phyloP scores from a whole-genome alignment of 2,113 vertebrate species.

The Peromyscus californicus region DNA sequence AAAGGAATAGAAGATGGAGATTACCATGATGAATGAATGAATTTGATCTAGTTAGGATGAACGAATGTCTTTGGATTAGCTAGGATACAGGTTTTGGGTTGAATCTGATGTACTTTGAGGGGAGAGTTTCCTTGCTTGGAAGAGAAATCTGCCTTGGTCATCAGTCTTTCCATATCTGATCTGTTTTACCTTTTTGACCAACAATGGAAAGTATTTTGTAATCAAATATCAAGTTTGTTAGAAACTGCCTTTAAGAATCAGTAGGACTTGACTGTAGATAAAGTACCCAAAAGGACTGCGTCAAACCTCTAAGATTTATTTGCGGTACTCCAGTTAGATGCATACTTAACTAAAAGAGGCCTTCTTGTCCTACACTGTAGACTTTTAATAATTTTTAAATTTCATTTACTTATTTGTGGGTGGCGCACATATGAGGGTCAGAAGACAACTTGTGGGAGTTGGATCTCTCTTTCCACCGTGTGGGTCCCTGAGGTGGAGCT shows the following conservation, averaged over 20 bases:
- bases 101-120: not conserved
- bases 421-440: not conserved
- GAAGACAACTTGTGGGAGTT: not conserved
- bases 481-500: not conserved
- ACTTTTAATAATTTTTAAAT: not conserved
- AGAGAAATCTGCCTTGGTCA: not conserved
- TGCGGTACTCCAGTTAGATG: not conserved
- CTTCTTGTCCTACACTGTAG: not conserved
- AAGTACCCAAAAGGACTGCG: not conserved
- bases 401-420: not conserved
- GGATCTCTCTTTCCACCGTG: not conserved
- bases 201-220: not conserved
- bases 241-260: constrained; percentile 27
- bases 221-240: constrained; percentile 29
- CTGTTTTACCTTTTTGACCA: constrained; percentile 31
- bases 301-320: not conserved
- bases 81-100: not conserved
- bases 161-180: not conserved
- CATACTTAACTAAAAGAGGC: not conserved
- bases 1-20: not conserved
- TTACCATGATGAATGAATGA: not conserved
- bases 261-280: not conserved
- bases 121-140: not conserved
- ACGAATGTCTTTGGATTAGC: not conserved
- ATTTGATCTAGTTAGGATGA: not conserved